Conservation (phyloP, 2,888 invertebrate species). For the Eulithis prunata region DNA sequence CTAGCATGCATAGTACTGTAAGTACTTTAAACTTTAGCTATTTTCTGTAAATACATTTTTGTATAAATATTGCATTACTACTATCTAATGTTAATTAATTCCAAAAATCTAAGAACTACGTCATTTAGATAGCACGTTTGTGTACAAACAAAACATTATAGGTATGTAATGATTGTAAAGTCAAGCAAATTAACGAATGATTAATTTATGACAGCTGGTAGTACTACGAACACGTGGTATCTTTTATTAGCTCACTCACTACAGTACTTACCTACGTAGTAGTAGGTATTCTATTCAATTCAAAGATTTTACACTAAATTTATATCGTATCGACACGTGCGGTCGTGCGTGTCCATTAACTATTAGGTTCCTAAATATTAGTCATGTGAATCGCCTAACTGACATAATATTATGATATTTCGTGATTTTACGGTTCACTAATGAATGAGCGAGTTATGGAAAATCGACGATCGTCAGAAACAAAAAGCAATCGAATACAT, state of each 20-base stretch:
- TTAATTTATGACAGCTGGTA: slow-evolving; percentile 34
- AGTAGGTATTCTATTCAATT: neutral
- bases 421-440: neutral
- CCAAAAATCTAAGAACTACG: neutral
- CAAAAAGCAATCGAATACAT: slow-evolving; percentile 4
- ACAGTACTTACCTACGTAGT: neutral
- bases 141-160: slow-evolving; percentile 17
- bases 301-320: too few relatives aligned
- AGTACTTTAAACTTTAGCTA: neutral
- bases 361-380: too few relatives aligned
- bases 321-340: too few relatives aligned
- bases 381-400: slow-evolving; percentile 6
- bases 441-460: slow-evolving; percentile 11
- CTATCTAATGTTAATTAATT: neutral
- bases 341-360: too few relatives aligned
- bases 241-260: slow-evolving; percentile 20
- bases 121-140: neutral
- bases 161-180: neutral
- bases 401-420: slow-evolving; percentile 25
- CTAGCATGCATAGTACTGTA: too few relatives aligned
- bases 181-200: slow-evolving; percentile 17
- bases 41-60: slow-evolving; percentile 1
- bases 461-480: slow-evolving; percentile 17
- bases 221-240: slow-evolving; percentile 36
- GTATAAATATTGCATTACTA: neutral